Base-by-base conservation (phyloP, 2,888 invertebrate species). In the Erynnis tages region DNA sequence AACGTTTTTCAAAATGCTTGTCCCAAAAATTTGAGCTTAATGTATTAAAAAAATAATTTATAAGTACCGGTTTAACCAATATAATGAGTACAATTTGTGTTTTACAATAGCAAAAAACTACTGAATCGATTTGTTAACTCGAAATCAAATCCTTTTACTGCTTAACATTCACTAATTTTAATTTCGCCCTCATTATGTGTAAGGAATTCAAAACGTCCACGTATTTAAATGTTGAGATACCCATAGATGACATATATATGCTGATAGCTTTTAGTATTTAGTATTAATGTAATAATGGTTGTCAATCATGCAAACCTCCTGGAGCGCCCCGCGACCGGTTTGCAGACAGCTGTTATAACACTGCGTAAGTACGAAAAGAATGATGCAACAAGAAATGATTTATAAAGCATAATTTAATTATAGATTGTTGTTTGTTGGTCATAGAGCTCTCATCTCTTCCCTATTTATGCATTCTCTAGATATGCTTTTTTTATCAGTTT, bases 241-340 rank as follows among this genome's bases (percentile, higher is more conserved):
- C 69, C 62, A 55, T 57, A 62, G 59, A 53, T 54, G 30, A 49
- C 49, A 56, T 57, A 57, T 17, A 65, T 69, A 66, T 79, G 75
- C 77, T 75, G 79, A 73, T 70, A 76, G 85, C 82, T 83, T 83
- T 66, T 84, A 79, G 79, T 82, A 71, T 78, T 74, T 79, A 79
- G 73, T 85, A 88, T 87, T 88, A 89, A 88, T 88, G 75, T 85
- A 72, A 83, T 85, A 79, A 87, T 88, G 87, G 86, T 89, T 89
- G 86, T 88, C 87, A 78, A 84, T 88, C 87, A 88, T 88, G 89
- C 89, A 78, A 82, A 82, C 87, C 67, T 61, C 77, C 75, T 72
- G 87, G 87, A 84, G 86, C 74, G 71, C 67, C 76, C 73, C 72
- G 76, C 79, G 76, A 75, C 79, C 80, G 70, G 80, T 73, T 75